Evolutionary conservation across 2,113 vertebrate genomes (phyloP).

Genomic region (Dinomys branickii): DNA sequence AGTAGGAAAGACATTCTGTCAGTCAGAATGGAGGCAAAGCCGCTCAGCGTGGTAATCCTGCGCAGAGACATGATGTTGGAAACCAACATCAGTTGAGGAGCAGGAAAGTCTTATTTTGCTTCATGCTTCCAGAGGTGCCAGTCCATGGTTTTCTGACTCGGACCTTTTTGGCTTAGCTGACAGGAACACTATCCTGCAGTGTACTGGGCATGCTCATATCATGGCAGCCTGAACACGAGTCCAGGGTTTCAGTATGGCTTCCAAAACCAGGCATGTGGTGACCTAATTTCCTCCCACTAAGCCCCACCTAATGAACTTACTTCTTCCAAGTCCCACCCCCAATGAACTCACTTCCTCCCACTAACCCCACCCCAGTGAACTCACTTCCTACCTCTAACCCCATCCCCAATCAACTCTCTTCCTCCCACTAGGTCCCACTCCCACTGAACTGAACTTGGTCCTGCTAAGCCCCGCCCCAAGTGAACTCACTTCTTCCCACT

Average conservation of each 20-base stretch:
- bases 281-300: not conserved
- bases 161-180: not conserved
- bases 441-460: too few relatives aligned
- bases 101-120: not conserved
- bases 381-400: not conserved
- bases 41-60: accelerated
- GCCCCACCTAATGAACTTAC: too few relatives aligned
- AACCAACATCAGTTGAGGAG: not conserved
- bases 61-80: not conserved
- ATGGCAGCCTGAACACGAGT: not conserved
- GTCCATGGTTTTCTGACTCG: not conserved
- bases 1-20: not conserved
- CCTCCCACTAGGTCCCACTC: not conserved
- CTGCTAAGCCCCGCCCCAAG: too few relatives aligned
- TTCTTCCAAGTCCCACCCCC: too few relatives aligned
- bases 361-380: not conserved
- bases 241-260: not conserved
- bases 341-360: not conserved
- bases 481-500: not conserved
- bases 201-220: not conserved
- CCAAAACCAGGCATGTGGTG: not conserved
- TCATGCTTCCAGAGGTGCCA: not conserved
- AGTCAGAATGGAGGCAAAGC: not conserved
- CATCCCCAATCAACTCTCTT: not conserved
- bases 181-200: not conserved